Conservation (phyloP, 2,888 invertebrate genomes). For the Lymantria dispar region DNA sequence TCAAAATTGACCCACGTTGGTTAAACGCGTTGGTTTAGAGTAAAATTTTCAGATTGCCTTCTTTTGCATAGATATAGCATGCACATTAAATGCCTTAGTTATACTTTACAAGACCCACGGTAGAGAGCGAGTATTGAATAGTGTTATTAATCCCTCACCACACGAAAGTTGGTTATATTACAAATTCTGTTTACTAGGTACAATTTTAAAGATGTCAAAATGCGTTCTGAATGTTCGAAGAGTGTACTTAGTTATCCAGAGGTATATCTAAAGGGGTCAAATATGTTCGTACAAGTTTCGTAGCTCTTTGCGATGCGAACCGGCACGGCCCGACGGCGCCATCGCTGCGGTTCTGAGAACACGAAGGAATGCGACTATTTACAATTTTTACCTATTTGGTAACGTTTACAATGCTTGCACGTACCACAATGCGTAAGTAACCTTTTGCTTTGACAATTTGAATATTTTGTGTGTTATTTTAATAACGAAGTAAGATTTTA, state of each 20-base stretch:
- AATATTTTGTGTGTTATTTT: constrained; percentile 26
- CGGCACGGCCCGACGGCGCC: constrained; percentile 52
- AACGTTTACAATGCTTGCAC: constrained; percentile 72
- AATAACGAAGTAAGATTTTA: constrained; percentile 5
- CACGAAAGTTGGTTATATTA: too few species aligned
- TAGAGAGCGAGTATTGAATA: too few species aligned
- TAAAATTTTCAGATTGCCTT: too few species aligned
- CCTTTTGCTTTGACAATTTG: constrained; percentile 52
- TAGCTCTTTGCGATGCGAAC: constrained; percentile 34
- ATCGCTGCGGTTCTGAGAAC: constrained; percentile 66
- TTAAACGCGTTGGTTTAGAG: too few species aligned
- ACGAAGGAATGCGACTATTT: constrained; percentile 75
- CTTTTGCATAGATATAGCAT: too few species aligned
- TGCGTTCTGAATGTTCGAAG: neutral
- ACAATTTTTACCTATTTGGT: constrained; percentile 79
- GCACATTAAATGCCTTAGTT: too few species aligned
- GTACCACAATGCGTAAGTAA: constrained; percentile 55
- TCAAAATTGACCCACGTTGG: too few species aligned
- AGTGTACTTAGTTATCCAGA: constrained; percentile 1
- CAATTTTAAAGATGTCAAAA: too few species aligned
- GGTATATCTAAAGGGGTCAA: constrained; percentile 23
- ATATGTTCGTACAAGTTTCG: constrained; percentile 28
- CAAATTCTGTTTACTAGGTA: too few species aligned
- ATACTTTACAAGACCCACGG: too few species aligned
- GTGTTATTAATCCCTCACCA: too few species aligned